Conservation (phyloP, 2,797 vertebrate genomes). For the Steatocranus sp. region DNA sequence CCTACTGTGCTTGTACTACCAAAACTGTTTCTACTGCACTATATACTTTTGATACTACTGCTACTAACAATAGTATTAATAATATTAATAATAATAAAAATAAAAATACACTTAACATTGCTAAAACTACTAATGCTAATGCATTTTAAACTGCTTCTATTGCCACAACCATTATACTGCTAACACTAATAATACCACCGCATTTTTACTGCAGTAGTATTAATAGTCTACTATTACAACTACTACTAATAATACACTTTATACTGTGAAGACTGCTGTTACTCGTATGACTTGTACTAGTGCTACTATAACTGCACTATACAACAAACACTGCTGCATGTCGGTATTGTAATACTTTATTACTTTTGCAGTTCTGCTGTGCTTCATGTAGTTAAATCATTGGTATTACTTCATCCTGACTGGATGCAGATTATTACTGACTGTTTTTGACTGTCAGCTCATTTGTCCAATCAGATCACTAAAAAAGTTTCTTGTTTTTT, state of each 20-base stretch:
- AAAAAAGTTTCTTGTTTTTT: neutral
- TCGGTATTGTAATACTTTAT: neutral
- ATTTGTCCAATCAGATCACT: neutral
- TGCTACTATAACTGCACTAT: neutral
- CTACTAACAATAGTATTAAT: neutral
- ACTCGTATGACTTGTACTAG: neutral
- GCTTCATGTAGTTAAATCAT: neutral
- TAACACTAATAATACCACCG: neutral
- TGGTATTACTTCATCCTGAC: neutral
- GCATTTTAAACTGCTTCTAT: neutral
- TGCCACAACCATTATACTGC: neutral
- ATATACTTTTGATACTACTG: neutral
- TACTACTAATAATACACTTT: neutral
- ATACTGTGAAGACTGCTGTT: neutral
- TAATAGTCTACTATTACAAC: slow-evolving; percentile 10
- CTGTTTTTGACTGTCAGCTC: neutral
- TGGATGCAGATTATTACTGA: neutral
- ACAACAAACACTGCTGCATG: neutral
- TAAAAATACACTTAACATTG: neutral
- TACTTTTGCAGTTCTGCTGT: neutral
- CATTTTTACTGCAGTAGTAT: slow-evolving; percentile 21
- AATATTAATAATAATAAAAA: fast-evolving
- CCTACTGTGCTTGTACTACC: neutral
- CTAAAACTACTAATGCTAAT: neutral
- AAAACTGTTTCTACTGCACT: neutral